Percentiles rank a stretch among this genome's conserved stretches.
These are phyloP conservation scores for Amazona finschi DNA, from an alignment of 2,797 vertebrate species.

Conservation along the genomic window DNA sequence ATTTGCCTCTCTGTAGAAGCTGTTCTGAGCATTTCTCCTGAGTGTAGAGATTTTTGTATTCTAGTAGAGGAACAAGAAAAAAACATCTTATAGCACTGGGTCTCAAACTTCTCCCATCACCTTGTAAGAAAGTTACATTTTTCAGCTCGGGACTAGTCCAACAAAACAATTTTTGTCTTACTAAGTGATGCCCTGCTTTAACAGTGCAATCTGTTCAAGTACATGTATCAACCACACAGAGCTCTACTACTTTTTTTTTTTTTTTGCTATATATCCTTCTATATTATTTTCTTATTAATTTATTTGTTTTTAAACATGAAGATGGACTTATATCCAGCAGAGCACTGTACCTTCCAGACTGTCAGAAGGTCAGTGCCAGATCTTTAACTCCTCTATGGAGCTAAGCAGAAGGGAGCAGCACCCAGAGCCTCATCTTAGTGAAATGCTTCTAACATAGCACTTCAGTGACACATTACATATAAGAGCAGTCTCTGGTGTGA, in stretches of 20 bases:
- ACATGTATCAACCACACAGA: neutral
- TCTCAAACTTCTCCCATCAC: neutral
- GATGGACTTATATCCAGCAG: neutral
- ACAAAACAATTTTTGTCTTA: neutral
- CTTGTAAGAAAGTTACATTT: neutral
- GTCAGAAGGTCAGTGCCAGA: neutral
- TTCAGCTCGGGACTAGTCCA: neutral
- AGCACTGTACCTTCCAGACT: neutral
- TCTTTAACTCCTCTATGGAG: neutral
- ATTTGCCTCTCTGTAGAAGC: neutral
- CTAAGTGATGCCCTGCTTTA: neutral
- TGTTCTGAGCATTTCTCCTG: neutral
- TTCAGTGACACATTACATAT: neutral
- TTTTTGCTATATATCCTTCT: neutral
- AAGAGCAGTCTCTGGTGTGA: neutral
- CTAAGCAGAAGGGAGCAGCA: neutral
- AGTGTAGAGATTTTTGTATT: neutral
- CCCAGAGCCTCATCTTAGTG: neutral
- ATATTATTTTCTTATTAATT: neutral
- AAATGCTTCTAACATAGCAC: neutral
- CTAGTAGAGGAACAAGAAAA: neutral
- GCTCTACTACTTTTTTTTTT: neutral
- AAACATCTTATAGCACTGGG: neutral
- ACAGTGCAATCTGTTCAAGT: neutral
- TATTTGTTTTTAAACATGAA: neutral